A percentile compares a stretch with the other conserved stretches of the same genome.
phyloP scores from a whole-genome alignment of 2,888 invertebrate genomes.

The Hydropsyche betteni region DNA sequence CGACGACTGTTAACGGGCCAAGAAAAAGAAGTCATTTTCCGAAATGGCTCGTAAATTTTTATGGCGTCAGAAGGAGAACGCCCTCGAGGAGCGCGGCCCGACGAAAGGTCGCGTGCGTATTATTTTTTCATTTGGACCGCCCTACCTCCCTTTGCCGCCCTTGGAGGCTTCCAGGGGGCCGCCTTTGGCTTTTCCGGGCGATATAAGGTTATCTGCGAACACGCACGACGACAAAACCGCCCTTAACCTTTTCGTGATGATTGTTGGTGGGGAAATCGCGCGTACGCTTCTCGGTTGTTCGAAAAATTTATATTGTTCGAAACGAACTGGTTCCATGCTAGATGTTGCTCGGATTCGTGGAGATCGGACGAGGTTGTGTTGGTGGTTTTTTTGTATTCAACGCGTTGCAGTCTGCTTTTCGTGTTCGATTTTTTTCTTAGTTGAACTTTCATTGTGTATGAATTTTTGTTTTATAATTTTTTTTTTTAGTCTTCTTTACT shows the following conservation, averaged over 20 bases:
- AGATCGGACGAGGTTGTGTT: no score
- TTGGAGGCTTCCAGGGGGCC: conserved; percentile 42
- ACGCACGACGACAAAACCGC: conserved; percentile 3
- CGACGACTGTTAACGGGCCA: conserved; percentile 49
- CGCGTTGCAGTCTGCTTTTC: background rate
- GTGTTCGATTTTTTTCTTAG: background rate
- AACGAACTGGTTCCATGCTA: no score
- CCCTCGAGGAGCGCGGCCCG: conserved; percentile 38
- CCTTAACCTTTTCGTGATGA: no score
- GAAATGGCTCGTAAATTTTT: conserved; percentile 52
- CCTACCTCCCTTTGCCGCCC: conserved; percentile 16
- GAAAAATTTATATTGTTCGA: no score
- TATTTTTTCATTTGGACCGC: conserved; percentile 51
- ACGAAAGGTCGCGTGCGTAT: conserved; percentile 50
- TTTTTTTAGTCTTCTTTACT: no score
- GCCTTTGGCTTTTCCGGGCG: conserved; percentile 44
- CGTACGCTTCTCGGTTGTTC: no score
- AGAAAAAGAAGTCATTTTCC: conserved; percentile 52
- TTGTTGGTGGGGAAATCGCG: no score
- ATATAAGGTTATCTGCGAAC: conserved; percentile 24
- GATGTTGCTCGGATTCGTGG: no score
- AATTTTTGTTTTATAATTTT: no score
- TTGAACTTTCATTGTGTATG: background rate
- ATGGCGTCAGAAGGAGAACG: conserved; percentile 46
- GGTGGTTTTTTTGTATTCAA: background rate